Evolutionary conservation across 64 coral and sea anemone genomes (phyloP).

Genomic region (Montipora sp.): DNA sequence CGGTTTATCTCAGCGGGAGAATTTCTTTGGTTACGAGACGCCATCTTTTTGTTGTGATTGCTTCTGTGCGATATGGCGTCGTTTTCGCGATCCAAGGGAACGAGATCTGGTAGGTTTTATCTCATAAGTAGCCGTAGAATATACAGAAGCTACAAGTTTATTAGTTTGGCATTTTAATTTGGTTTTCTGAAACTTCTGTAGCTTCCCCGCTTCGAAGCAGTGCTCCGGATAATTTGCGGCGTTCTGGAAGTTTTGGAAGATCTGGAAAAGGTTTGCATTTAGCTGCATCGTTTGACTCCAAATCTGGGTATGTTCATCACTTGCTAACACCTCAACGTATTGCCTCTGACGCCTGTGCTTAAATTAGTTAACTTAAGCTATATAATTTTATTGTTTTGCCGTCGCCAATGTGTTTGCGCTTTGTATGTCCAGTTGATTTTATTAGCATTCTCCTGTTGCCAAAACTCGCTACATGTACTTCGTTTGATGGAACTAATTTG

Average conservation of each 20-base stretch:
- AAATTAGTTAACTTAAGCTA: not conserved
- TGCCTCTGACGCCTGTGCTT: not conserved
- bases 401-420: not conserved
- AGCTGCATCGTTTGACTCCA: constrained; percentile 85
- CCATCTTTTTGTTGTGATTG: constrained; percentile 70
- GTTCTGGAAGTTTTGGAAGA: constrained; percentile 90
- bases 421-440: not conserved
- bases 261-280: constrained; percentile 69
- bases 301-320: constrained; percentile 2
- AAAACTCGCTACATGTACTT: not conserved
- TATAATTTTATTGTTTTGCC: not conserved
- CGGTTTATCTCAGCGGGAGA: constrained; percentile 38
- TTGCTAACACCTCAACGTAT: not conserved
- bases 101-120: constrained; percentile 82
- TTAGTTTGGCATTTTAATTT: not conserved
- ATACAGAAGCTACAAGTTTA: not conserved
- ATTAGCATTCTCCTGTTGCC: constrained; percentile 31
- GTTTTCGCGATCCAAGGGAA: constrained; percentile 72
- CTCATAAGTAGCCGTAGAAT: not conserved
- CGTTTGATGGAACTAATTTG: too few species aligned
- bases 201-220: constrained; percentile 80
- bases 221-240: constrained; percentile 74
- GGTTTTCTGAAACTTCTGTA: constrained; percentile 16
- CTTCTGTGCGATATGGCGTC: constrained; percentile 56
- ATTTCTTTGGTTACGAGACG: constrained; percentile 87